Conservation (phyloP, 2,888 invertebrate species). For the Cerceris ruficornis region DNA sequence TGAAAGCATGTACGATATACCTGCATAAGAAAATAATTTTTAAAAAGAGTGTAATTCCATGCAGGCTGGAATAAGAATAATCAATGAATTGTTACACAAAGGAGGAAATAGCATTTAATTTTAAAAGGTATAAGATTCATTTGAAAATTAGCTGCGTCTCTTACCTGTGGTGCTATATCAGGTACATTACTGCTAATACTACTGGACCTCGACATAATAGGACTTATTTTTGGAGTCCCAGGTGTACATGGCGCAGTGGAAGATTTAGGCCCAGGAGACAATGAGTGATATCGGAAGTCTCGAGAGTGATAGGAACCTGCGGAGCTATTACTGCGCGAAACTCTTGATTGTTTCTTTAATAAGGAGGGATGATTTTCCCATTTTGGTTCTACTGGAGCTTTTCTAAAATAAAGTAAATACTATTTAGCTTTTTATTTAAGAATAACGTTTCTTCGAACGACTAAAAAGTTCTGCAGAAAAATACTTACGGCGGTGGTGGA, state of each 20-base stretch:
- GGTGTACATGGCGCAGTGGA: constrained; percentile 79
- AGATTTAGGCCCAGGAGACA: constrained; percentile 74
- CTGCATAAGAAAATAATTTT: constrained; percentile 76
- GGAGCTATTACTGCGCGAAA: constrained; percentile 79
- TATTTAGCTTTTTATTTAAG: neutral
- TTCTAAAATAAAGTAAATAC: constrained; percentile 59
- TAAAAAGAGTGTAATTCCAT: constrained; percentile 77
- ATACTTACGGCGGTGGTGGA: constrained; percentile 73
- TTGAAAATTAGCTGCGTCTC: neutral
- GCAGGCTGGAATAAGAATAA: constrained; percentile 75
- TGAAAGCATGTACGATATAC: constrained; percentile 50
- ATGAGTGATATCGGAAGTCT: constrained; percentile 77
- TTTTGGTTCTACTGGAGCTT: constrained; percentile 76
- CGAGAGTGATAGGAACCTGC: constrained; percentile 77
- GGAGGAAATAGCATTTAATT: constrained; percentile 8
- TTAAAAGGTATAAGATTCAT: neutral
- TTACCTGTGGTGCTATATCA: constrained; percentile 73
- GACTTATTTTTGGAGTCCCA: constrained; percentile 79
- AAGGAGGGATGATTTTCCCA: constrained; percentile 79
- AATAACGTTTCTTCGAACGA: constrained; percentile 5
- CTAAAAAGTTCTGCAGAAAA: neutral
- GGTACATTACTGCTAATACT: constrained; percentile 77
- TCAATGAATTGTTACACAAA: constrained; percentile 31
- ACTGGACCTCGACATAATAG: constrained; percentile 76
- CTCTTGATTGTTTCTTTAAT: constrained; percentile 73